Conservation (phyloP, 2,888 invertebrate genomes). For the Nymphalis c-album region DNA sequence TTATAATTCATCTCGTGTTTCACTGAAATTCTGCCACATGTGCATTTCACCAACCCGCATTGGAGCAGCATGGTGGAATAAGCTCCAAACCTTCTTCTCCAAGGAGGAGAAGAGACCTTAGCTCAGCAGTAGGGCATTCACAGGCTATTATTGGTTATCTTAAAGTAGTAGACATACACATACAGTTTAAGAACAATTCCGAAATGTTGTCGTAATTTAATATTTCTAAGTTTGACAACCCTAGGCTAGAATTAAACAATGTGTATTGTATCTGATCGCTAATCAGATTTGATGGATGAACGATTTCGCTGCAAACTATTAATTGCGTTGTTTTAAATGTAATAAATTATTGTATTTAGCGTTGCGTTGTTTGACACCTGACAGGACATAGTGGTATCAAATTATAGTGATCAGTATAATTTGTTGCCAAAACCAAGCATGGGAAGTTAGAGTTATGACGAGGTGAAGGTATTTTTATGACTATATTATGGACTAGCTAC, state of each 20-base stretch:
- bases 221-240: slow-evolving; percentile 2
- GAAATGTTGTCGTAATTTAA: not conserved
- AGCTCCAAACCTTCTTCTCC: too few species aligned
- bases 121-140: too few species aligned
- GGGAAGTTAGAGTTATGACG: not conserved
- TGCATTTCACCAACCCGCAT: too few species aligned
- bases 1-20: too few species aligned
- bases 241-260: slow-evolving; percentile 16
- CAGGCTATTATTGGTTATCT: too few species aligned
- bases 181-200: too few species aligned
- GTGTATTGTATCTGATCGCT: slow-evolving; percentile 24
- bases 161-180: too few species aligned
- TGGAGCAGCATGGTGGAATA: too few species aligned
- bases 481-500: too few species aligned
- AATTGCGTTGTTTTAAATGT: slow-evolving; percentile 7
- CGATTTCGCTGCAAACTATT: slow-evolving; percentile 18
- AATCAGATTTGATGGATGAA: slow-evolving; percentile 29
- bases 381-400: not conserved
- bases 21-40: too few species aligned
- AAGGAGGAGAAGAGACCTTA: too few species aligned
- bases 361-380: slow-evolving; percentile 6
- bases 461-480: not conserved
- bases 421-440: slow-evolving; percentile 5
- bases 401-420: not conserved
- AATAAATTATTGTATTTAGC: slow-evolving; percentile 1